These are phyloP conservation scores for Macroteleia sp. DNA, from an alignment of 2,888 invertebrate species.

Conservation along the genomic window DNA sequence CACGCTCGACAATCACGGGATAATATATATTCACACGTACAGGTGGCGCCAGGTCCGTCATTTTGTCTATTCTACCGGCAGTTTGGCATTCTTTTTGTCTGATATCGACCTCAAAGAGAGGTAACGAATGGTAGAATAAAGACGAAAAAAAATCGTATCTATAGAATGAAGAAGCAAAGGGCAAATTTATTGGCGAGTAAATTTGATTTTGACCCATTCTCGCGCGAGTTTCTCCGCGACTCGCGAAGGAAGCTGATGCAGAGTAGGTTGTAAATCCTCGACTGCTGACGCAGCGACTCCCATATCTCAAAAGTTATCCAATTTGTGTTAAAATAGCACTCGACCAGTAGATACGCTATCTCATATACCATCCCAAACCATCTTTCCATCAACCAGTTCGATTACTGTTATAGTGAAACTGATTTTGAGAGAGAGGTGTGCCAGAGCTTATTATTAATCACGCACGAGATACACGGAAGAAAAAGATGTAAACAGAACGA, in stretches of 20 bases:
- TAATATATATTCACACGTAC: too few relatives aligned
- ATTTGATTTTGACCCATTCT: slow-evolving; percentile 72
- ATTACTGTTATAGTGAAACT: slow-evolving; percentile 37
- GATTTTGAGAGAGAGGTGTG: slow-evolving; percentile 17
- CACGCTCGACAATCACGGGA: too few relatives aligned
- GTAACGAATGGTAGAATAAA: slow-evolving; percentile 16
- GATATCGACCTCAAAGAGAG: too few relatives aligned
- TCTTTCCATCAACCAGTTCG: slow-evolving; percentile 40
- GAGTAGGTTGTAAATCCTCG: slow-evolving; percentile 80
- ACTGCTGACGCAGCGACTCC: slow-evolving; percentile 79
- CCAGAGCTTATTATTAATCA: slow-evolving; percentile 32
- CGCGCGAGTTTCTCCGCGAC: slow-evolving; percentile 63
- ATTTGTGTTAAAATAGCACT: slow-evolving; percentile 82
- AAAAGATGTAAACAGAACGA: too few relatives aligned
- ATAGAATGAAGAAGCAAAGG: slow-evolving; percentile 40
- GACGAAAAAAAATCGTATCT: slow-evolving; percentile 13
- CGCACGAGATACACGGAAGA: background rate
- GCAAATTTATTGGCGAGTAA: slow-evolving; percentile 72
- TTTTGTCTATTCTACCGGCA: too few relatives aligned
- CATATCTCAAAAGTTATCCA: slow-evolving; percentile 83
- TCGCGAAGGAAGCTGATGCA: slow-evolving; percentile 73
- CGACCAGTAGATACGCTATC: slow-evolving; percentile 70
- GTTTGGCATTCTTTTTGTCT: too few relatives aligned
- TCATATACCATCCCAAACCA: slow-evolving; percentile 31
- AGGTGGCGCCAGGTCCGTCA: too few relatives aligned